phyloP scores from a whole-genome alignment of 2,113 vertebrate genomes.

The Cepphus grylle region DNA sequence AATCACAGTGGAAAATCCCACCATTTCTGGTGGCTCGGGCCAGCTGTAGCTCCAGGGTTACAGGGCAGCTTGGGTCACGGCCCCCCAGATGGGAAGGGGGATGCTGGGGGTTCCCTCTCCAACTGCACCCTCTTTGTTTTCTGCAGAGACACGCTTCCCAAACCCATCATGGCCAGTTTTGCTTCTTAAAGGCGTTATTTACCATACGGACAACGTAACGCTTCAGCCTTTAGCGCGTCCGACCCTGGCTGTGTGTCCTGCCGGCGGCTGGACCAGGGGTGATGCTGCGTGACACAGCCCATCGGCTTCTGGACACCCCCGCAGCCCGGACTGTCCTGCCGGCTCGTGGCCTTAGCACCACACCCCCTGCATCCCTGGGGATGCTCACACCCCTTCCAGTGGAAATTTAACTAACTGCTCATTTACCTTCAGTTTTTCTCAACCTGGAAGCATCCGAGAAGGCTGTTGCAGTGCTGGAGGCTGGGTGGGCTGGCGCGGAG shows the following conservation, averaged over 20 bases:
- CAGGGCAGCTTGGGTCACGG: background rate
- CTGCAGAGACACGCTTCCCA: background rate
- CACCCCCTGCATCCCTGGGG: background rate
- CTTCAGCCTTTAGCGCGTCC: background rate
- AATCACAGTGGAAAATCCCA: accelerated
- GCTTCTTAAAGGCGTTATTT: background rate
- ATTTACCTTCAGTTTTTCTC: background rate
- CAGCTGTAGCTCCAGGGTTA: background rate
- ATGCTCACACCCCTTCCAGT: accelerated
- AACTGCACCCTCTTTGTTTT: background rate
- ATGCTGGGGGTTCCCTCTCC: background rate
- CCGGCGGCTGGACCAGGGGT: accelerated
- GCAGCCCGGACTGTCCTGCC: accelerated
- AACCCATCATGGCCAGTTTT: background rate
- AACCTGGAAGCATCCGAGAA: background rate
- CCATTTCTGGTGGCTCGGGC: background rate
- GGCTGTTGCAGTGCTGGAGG: background rate
- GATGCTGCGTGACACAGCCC: background rate
- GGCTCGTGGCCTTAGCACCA: background rate
- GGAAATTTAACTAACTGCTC: background rate
- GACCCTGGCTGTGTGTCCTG: accelerated
- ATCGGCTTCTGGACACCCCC: no score
- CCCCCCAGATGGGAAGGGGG: accelerated
- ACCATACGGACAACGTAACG: accelerated
- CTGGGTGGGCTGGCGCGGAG: background rate